Evolutionary conservation across 2,797 vertebrate species (phyloP).

Genomic region (Falco columbarius): DNA sequence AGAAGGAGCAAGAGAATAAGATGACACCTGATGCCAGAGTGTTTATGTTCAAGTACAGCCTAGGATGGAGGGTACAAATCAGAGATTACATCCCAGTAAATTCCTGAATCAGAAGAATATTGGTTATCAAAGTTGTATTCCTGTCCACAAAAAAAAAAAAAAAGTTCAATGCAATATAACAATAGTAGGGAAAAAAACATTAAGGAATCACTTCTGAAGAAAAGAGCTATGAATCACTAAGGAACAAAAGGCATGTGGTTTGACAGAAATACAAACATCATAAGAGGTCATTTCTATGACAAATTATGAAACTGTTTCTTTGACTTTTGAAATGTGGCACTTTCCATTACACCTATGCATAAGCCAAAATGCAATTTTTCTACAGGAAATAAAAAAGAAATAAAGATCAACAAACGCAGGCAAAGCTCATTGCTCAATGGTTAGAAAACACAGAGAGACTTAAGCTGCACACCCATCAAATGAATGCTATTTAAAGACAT

Average conservation of each 20-base stretch:
- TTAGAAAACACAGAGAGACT: neutral
- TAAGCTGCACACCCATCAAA: neutral
- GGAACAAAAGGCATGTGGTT: neutral
- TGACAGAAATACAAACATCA: neutral
- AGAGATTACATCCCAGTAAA: neutral
- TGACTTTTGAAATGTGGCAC: neutral
- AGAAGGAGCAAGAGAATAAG: neutral
- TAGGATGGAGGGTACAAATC: neutral
- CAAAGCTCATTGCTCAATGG: neutral
- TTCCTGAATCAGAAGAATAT: neutral
- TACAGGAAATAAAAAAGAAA: neutral
- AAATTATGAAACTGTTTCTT: neutral
- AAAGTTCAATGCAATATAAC: neutral
- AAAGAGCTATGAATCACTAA: neutral
- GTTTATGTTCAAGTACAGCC: neutral
- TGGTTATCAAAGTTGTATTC: neutral
- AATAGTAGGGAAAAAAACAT: neutral
- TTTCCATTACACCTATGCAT: neutral
- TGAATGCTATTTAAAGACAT: neutral
- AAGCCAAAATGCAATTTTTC: neutral
- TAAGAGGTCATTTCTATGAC: neutral
- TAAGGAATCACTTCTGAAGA: neutral
- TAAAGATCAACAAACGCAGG: neutral
- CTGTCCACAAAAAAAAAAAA: neutral
- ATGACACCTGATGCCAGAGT: neutral